Evolutionary conservation across 2,113 vertebrate genomes (phyloP).

Genomic region (Saguinus midas): DNA sequence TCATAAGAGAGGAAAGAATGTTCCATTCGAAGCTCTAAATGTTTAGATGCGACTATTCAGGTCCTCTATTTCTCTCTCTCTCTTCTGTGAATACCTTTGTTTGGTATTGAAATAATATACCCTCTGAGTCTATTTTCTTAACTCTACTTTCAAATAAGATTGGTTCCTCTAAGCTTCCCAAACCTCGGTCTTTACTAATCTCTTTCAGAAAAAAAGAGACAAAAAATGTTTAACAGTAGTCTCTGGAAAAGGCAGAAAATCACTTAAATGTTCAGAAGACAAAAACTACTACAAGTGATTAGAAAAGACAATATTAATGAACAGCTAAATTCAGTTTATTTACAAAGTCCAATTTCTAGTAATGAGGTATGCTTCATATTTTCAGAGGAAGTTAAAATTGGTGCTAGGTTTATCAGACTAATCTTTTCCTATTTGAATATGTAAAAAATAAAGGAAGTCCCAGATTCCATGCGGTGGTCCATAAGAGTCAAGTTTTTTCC

Average conservation of each 20-base stretch:
- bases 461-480: neutral
- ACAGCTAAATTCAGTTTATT: neutral
- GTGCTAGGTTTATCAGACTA: neutral
- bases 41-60: neutral
- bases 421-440: neutral
- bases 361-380: neutral
- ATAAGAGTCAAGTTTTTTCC: neutral
- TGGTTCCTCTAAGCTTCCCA: neutral
- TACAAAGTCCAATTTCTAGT: conserved; percentile 19
- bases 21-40: conserved; percentile 27
- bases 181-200: conserved; percentile 24
- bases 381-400: conserved; percentile 42
- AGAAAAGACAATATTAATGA: neutral
- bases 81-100: conserved; percentile 19
- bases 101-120: neutral
- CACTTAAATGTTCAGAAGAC: neutral
- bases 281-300: neutral
- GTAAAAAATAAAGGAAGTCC: neutral
- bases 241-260: conserved; percentile 2
- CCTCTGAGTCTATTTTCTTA: neutral
- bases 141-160: neutral
- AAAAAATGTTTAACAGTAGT: neutral
- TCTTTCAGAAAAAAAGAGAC: conserved; percentile 1
- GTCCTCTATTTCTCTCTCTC: neutral
- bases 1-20: conserved; percentile 49